Evolutionary conservation across 2,888 invertebrate genomes (phyloP), one percentile per base, ranked within the genome.

Genomic region (Lepidochitona cinerea): DNA sequence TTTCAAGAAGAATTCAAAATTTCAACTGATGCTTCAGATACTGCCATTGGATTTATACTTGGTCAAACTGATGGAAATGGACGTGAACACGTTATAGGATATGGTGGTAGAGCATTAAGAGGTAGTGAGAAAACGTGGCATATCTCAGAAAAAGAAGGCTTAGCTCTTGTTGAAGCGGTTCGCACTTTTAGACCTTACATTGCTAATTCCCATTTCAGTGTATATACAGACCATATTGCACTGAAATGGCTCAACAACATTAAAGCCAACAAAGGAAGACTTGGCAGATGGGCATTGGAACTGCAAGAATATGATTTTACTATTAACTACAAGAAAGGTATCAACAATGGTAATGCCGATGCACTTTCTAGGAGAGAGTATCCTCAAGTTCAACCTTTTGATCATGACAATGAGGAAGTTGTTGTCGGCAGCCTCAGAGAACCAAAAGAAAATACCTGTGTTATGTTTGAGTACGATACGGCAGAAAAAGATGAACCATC

Each of bases 151-250:
- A 54, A 68, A 54, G 81, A 81, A 73, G 73, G 78, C 33, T 41
- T 81, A 29, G 79, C 79, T 33, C 26, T 81, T 36, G 65, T 76
- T n/a, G 79, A 79, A 64, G 79, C 75, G 9, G 65, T 81, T n/a
- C 49, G 71, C 12, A 72, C 73, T 32, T 78, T 68, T 64, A 68
- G 73, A 4, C 73, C 71, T 9, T 81, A 79, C 59, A 36, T 79
- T 18, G 64, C 75, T 6, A 32, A 71, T 37, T 37, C 6, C 5
- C n/a, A 72, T n/a, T 81, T 78, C 49, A 69, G 41, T 14, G 71
- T 74, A 7, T 71, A 70, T 29, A 79, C 81, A n/a, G 78, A 81
- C 65, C 75, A 78, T 53, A 36, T 72, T 1, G 68, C 74, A 12
- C 29, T 76, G 9, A 74, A 71, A 49, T 77, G 70, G 49, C 37